Conservation (phyloP, 2,888 invertebrate genomes). For the Cephus pulcher region DNA sequence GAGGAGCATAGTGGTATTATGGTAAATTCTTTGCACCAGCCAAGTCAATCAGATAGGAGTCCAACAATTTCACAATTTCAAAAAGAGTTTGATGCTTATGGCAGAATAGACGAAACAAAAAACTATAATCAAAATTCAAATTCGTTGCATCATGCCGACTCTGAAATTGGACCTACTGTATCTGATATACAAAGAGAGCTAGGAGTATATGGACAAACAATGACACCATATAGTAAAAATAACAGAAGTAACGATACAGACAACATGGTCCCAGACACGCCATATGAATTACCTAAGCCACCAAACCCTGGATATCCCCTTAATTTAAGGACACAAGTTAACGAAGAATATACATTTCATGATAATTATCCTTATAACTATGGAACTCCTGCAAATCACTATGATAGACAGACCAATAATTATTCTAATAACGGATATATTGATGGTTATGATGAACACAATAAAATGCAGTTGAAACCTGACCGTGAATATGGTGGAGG, state of each 20-base stretch:
- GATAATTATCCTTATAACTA: constrained; percentile 51
- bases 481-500: constrained; percentile 42
- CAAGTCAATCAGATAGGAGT: constrained; percentile 31
- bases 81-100: constrained; percentile 48
- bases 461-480: constrained; percentile 42
- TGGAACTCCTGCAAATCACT: constrained; percentile 59
- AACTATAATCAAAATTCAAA: constrained; percentile 37
- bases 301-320: constrained; percentile 39
- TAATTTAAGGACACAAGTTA: constrained; percentile 33
- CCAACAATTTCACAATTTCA: constrained; percentile 46
- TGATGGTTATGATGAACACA: constrained; percentile 40
- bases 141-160: constrained; percentile 33
- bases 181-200: constrained; percentile 46
- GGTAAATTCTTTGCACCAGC: constrained; percentile 33
- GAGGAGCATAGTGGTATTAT: constrained; percentile 37
- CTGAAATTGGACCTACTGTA: constrained; percentile 36
- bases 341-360: constrained; percentile 41
- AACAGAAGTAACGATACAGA: constrained; percentile 33
- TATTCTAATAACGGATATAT: constrained; percentile 54
- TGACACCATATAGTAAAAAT: constrained; percentile 40
- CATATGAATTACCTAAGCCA: constrained; percentile 48
- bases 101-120: constrained; percentile 32
- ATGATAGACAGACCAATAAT: constrained; percentile 41
- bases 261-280: constrained; percentile 36
- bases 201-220: constrained; percentile 35